Conservation (phyloP, 1,140 invertebrate genomes). For the Heliconius eleuchia region DNA sequence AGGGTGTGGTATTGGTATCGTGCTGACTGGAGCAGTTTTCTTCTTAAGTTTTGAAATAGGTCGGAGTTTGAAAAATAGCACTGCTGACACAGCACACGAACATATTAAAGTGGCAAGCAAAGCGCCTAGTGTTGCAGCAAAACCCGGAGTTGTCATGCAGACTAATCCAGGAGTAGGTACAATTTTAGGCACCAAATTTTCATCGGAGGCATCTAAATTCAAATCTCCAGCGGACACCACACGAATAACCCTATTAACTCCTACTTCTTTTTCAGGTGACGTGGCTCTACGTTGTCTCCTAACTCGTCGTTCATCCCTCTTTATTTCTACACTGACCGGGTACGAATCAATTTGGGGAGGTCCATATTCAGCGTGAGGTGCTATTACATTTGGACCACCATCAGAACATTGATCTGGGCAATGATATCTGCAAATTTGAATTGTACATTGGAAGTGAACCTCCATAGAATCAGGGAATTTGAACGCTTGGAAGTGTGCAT, state of each 20-base stretch:
- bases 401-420: constrained; percentile 95
- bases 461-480: constrained; percentile 98
- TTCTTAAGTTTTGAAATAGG: constrained; percentile 84
- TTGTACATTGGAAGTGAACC: constrained; percentile 97
- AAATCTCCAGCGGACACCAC: constrained; percentile 94
- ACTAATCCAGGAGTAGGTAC: constrained; percentile 89
- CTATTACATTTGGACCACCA: constrained; percentile 75
- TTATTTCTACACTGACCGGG: constrained; percentile 83
- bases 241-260: constrained; percentile 90
- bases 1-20: constrained; percentile 70
- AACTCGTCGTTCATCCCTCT: constrained; percentile 88
- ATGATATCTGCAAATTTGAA: constrained; percentile 95
- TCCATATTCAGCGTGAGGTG: constrained; percentile 86
- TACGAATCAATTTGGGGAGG: constrained; percentile 86
- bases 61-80: constrained; percentile 89
- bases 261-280: constrained; percentile 88
- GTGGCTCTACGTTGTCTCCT: constrained; percentile 84
- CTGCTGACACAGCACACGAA: constrained; percentile 91
- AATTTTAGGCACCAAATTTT: constrained; percentile 82
- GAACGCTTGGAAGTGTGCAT: constrained; percentile 97
- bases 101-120: constrained; percentile 90
- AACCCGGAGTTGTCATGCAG: constrained; percentile 95
- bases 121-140: constrained; percentile 91
- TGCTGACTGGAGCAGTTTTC: constrained; percentile 81
- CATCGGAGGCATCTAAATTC: constrained; percentile 88